Evolutionary conservation across 2,888 invertebrate species (phyloP), one percentile per base, ranked within the genome.

Genomic region (Parnassius mnemosyne): DNA sequence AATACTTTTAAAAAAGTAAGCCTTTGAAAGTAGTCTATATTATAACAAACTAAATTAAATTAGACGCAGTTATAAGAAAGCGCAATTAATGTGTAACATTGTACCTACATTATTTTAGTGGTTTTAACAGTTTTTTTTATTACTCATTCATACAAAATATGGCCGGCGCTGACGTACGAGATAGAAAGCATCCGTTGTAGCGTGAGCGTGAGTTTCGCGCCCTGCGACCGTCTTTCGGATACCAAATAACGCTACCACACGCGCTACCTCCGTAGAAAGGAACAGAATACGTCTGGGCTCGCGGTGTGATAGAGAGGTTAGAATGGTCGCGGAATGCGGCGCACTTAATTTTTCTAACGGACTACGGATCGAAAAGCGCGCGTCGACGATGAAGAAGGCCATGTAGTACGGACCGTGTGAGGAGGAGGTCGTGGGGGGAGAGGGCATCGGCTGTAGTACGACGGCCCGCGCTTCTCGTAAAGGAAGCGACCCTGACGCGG

Each of bases 401-500:
- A 84, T 84, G 86, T 86, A 87, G 86, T 87, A 88, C 83, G 83
- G 80, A 66, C 69, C 71, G 75, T 72, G 71, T 66, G 73, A 71
- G 71, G 79, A 69, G 75, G 70, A 76, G 60, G 68, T 62, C 60
- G 69, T 13, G 82, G 77, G 71, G 75, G 79, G 82, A 81, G 70
- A 20, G 81, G 76, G 72, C 70, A 72, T 78, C 84, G 79, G 79
- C 81, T 85, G 88, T 89, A 89, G 89, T 89, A 89, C 89, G 87
- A 83, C 87, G 87, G 85, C 83, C 83, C 83, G 88, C 84, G 84
- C 83, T 88, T 87, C 89, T 89, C 86, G 90, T 89, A 89, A 89
- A 90, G 89, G 89, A 89, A 89, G 87, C 89, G 89, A 89, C 90
- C 90, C 90, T 90, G 90, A 87, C 87, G 88, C 89, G 90, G 90